Percentiles rank a stretch among this genome's conserved stretches.
These are phyloP conservation scores for Gopherus flavomarginatus DNA, from an alignment of 2,113 vertebrate genomes.

Conservation along the genomic window DNA sequence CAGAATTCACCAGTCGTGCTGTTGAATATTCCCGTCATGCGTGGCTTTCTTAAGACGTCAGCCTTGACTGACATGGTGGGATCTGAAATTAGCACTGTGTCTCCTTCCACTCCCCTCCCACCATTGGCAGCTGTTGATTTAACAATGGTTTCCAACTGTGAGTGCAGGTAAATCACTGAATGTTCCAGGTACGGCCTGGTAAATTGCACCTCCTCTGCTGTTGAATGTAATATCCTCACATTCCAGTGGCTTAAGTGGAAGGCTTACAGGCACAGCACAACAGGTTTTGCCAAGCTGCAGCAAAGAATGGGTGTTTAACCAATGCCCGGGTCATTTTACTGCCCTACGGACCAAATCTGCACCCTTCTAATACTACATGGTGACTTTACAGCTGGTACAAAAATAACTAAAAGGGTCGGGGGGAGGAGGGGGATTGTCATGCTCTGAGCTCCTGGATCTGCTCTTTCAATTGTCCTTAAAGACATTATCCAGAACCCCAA, in stretches of 20 bases:
- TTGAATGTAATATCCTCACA: not conserved
- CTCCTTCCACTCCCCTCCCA: not conserved
- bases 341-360: not conserved
- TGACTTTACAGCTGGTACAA: not conserved
- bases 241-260: not conserved
- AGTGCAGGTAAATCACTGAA: not conserved
- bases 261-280: not conserved
- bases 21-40: not conserved
- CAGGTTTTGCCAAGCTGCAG: not conserved
- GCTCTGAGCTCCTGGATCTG: not conserved
- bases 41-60: not conserved
- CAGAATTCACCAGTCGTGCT: rapidly evolving
- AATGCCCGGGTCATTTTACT: not conserved
- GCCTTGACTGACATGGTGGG: not conserved
- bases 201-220: not conserved
- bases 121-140: not conserved
- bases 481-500: not conserved
- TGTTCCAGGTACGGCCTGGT: not conserved
- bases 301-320: not conserved
- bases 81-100: not conserved
- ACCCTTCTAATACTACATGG: not conserved
- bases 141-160: not conserved
- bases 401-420: not conserved
- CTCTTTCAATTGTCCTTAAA: not conserved
- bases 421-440: not conserved